Conservation (phyloP, 1,140 invertebrate genomes). For the Drosophila chauvacae region DNA sequence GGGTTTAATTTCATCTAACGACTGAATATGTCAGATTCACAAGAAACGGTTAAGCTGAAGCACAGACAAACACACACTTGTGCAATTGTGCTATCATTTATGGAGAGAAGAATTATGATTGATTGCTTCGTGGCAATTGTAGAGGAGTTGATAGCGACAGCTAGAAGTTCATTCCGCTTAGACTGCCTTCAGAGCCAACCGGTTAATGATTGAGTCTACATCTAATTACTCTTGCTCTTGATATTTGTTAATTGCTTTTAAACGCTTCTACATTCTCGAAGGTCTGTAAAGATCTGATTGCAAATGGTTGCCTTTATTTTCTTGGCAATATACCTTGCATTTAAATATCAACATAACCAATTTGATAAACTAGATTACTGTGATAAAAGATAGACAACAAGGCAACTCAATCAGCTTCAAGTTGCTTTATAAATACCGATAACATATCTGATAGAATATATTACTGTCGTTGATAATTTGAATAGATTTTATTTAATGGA, state of each 20-base stretch:
- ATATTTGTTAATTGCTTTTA: slow-evolving; percentile 25
- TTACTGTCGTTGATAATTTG: slow-evolving; percentile 10
- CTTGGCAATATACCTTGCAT: neutral
- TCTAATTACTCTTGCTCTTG: slow-evolving; percentile 30
- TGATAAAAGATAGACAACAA: slow-evolving; percentile 2
- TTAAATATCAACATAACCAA: slow-evolving; percentile 5
- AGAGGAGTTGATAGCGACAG: slow-evolving; percentile 6
- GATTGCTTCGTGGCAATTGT: slow-evolving; percentile 22
- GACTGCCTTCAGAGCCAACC: slow-evolving; percentile 12
- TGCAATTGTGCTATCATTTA: neutral
- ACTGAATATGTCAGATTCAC: neutral
- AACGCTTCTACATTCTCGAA: slow-evolving; percentile 2
- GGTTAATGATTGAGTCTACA: slow-evolving; percentile 32
- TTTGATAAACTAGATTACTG: slow-evolving; percentile 22
- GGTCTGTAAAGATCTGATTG: neutral
- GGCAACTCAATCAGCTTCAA: slow-evolving; percentile 24
- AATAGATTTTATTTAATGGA: slow-evolving; percentile 20
- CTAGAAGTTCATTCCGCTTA: slow-evolving; percentile 26
- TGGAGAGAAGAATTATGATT: slow-evolving; percentile 31
- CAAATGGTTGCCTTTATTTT: slow-evolving; percentile 10
- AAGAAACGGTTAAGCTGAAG: slow-evolving; percentile 9
- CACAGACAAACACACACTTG: neutral
- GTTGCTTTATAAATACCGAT: slow-evolving; percentile 6
- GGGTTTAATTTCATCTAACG: slow-evolving; percentile 1
- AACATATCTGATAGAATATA: slow-evolving; percentile 10